Percentiles rank a stretch among this genome's conserved stretches.
These are phyloP conservation scores for Conops quadrifasciatus DNA, from an alignment of 2,888 invertebrate species.

Conservation along the genomic window DNA sequence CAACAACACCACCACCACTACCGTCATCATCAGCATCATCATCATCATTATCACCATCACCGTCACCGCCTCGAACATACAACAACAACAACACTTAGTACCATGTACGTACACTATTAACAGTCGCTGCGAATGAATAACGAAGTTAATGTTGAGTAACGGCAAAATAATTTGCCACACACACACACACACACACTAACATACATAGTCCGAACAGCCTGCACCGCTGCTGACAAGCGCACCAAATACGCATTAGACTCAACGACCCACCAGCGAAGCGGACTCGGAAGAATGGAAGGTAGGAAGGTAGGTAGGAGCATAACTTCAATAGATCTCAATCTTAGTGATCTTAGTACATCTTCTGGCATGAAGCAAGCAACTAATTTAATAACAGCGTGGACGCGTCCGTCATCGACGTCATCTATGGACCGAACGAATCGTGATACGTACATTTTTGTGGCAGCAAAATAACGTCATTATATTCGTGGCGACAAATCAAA, in stretches of 20 bases:
- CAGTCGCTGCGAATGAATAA: slow-evolving; percentile 49
- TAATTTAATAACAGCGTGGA: slow-evolving; percentile 5
- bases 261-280: too few species aligned
- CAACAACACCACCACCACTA: slow-evolving; percentile 43
- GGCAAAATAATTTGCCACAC: slow-evolving; percentile 46
- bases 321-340: too few species aligned
- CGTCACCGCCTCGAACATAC: slow-evolving; percentile 34
- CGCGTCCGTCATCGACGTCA: not conserved
- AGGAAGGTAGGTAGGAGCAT: too few species aligned
- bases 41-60: slow-evolving; percentile 35
- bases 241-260: too few species aligned
- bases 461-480: not conserved
- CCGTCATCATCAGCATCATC: slow-evolving; percentile 34
- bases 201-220: not conserved
- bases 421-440: not conserved
- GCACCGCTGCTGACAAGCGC: not conserved
- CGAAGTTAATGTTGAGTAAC: slow-evolving; percentile 47
- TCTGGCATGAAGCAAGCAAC: slow-evolving; percentile 1
- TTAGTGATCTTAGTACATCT: not conserved
- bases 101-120: slow-evolving; percentile 37
- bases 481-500: not conserved
- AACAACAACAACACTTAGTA: slow-evolving; percentile 31
- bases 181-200: slow-evolving; percentile 10
- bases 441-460: not conserved
- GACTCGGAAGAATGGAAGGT: too few species aligned